These are phyloP conservation scores for Melipona bicolor DNA, from an alignment of 2,888 invertebrate species.

Conservation along the genomic window DNA sequence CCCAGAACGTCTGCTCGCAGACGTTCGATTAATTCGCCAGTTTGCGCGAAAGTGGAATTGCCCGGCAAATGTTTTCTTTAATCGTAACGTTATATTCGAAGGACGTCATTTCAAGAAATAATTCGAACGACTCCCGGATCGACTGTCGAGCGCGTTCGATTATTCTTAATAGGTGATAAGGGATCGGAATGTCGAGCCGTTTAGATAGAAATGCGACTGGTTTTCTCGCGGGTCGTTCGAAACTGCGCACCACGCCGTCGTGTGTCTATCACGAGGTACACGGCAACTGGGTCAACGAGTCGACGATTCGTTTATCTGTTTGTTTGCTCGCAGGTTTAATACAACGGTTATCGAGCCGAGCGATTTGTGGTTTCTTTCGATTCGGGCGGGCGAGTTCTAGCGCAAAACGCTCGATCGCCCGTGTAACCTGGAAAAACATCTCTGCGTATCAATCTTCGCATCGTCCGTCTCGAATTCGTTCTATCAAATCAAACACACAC, in stretches of 20 bases:
- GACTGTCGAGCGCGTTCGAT: not conserved
- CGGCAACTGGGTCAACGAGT: conserved; percentile 71
- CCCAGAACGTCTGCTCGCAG: conserved; percentile 23
- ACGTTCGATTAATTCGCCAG: conserved; percentile 47
- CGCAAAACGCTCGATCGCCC: not conserved
- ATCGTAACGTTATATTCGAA: too few relatives aligned
- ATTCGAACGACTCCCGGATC: not conserved
- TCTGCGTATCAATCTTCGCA: too few relatives aligned
- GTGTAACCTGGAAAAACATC: too few relatives aligned
- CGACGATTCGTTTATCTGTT: conserved; percentile 73
- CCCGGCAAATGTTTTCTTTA: not conserved
- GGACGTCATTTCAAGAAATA: too few relatives aligned
- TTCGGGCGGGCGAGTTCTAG: not conserved
- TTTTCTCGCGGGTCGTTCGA: not conserved
- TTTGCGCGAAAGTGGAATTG: conserved; percentile 39
- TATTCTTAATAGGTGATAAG: not conserved
- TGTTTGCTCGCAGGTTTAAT: conserved; percentile 55
- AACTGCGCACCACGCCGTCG: not conserved
- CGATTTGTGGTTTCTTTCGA: not conserved
- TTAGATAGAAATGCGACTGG: conserved; percentile 9
- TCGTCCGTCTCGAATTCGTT: too few relatives aligned
- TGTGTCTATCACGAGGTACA: conserved; percentile 48
- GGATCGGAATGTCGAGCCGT: not conserved
- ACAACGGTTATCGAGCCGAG: conserved; percentile 1
- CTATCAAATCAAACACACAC: too few relatives aligned